Base-by-base conservation (phyloP, 2,113 vertebrate genomes). In the Podilymbus podiceps region DNA sequence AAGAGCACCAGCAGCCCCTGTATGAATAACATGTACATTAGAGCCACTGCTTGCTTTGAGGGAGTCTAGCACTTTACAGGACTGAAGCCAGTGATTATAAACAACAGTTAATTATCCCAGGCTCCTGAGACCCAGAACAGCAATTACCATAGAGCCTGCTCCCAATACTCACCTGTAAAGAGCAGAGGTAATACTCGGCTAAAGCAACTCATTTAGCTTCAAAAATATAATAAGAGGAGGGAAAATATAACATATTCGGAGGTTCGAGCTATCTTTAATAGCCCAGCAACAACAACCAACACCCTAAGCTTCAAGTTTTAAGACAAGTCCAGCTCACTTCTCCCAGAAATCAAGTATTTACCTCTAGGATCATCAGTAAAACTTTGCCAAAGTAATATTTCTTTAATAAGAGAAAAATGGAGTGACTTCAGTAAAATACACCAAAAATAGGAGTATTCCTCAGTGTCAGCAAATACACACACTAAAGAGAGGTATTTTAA, bases 401-500 rank as follows among this genome's bases (percentile, higher is more conserved):
- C 49, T 72, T 69, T 50, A 58, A 49, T 21, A 50, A 31, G 88
- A 82, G 52, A 63, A 85, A 77, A 94, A 86, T 2, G 2, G n/a
- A 90, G 44, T 24, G 20, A 28, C 33, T 52, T 49, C 40, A 89
- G 11, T 60, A 72, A 92, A 83, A 73, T 30, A 81, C 10, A 72
- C 14, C 17, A 40, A 89, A 88, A 95, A 64, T 7, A 90, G 68
- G 94, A 63, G 8, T 44, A 81, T 23, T 90, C 82, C 47, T 91
- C 73, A 64, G 27, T 1, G 12, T 12, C 85, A 89, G 46, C 69
- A 97, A 74, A 80, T 9, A 68, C 14, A 75, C 14, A 68, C 67
- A 47, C n/a, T 53, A 15, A 91, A 82, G 28, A 93, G 35, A 52
- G 7, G 20, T 89, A 95, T 95, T 96, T 97, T 60, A 90, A 92